Percentiles rank a stretch among this genome's conserved stretches.
phyloP scores from a whole-genome alignment of 1,140 invertebrate genomes.

The Drosophila melanogaster region DNA sequence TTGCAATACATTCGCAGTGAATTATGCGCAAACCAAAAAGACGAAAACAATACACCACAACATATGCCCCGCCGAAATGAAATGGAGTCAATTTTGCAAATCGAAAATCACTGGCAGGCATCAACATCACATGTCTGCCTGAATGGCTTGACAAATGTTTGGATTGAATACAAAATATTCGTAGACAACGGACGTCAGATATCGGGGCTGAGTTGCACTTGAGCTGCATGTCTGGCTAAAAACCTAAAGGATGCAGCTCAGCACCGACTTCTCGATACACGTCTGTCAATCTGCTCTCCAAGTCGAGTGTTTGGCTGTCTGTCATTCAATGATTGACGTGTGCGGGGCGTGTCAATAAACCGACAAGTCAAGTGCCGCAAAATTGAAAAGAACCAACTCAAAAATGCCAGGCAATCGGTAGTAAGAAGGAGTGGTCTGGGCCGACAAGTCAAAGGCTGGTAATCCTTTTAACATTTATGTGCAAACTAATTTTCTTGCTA shows the following conservation, averaged over 20 bases:
- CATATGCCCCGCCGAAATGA: background rate
- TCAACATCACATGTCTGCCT: slow-evolving; percentile 33
- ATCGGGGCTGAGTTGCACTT: slow-evolving; percentile 18
- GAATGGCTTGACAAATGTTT: slow-evolving; percentile 58
- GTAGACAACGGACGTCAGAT: background rate
- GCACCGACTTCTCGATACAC: slow-evolving; percentile 6
- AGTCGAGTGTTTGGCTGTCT: slow-evolving; percentile 52
- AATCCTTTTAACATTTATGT: slow-evolving; percentile 1
- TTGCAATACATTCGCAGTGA: slow-evolving; percentile 20
- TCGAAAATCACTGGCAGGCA: slow-evolving; percentile 37
- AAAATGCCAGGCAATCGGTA: slow-evolving; percentile 35
- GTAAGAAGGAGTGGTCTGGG: background rate
- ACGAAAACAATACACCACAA: background rate
- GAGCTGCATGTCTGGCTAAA: slow-evolving; percentile 36
- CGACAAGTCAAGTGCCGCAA: slow-evolving; percentile 48
- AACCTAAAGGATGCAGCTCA: slow-evolving; percentile 28
- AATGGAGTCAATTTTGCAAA: slow-evolving; percentile 51
- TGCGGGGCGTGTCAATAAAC: slow-evolving; percentile 56
- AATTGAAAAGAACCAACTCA: slow-evolving; percentile 41
- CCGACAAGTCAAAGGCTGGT: background rate
- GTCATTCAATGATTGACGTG: slow-evolving; percentile 54
- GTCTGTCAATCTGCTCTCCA: slow-evolving; percentile 44
- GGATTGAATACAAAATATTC: slow-evolving; percentile 49
- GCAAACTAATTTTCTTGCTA: too few species aligned
- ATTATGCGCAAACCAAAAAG: slow-evolving; percentile 31